Conservation (phyloP, 2,797 vertebrate genomes). For the Tenualosa ilisha region DNA sequence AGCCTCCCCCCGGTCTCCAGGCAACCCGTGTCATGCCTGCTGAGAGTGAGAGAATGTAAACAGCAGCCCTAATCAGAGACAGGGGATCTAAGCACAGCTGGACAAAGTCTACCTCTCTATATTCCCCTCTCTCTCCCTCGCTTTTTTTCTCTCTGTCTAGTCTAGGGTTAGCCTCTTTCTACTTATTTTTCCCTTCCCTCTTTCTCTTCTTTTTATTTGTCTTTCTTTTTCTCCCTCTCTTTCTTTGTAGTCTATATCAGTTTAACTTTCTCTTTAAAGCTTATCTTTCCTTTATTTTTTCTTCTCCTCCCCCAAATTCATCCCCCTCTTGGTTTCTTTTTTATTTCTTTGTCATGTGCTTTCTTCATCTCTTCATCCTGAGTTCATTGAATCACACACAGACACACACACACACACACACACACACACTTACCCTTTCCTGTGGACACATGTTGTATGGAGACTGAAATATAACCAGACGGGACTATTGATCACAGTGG, state of each 20-base stretch:
- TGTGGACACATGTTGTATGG: neutral
- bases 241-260: neutral
- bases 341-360: no score
- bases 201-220: neutral
- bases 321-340: neutral
- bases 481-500: slow-evolving; percentile 3
- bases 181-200: neutral
- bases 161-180: neutral
- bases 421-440: neutral
- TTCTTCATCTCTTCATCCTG: no score
- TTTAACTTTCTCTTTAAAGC: neutral
- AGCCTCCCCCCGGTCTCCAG: neutral
- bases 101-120: neutral
- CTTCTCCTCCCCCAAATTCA: neutral
- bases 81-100: neutral
- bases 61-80: slow-evolving; percentile 1
- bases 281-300: neutral
- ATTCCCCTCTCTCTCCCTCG: neutral
- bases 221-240: neutral
- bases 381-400: neutral
- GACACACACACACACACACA: no score
- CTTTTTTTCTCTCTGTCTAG: neutral
- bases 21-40: slow-evolving; percentile 8
- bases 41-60: slow-evolving; percentile 15
- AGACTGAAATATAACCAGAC: slow-evolving; percentile 3